phyloP scores from a whole-genome alignment of 2,888 invertebrate genomes.

The Stenurella melanura region DNA sequence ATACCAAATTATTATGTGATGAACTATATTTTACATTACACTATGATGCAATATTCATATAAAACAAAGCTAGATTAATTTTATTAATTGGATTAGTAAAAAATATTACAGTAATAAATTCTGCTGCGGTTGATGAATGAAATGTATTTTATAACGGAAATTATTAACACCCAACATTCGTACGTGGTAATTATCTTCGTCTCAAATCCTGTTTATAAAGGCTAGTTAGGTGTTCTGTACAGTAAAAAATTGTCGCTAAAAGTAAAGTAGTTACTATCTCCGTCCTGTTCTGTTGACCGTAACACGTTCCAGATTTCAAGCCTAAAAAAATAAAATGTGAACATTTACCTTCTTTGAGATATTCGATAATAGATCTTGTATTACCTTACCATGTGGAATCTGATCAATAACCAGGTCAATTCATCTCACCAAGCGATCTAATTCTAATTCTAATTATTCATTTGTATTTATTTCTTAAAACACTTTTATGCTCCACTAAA shows the following conservation, averaged over 20 bases:
- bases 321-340: slow-evolving; percentile 47
- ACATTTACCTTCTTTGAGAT: slow-evolving; percentile 43
- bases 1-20: not conserved
- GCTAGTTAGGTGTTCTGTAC: slow-evolving; percentile 30
- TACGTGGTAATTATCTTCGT: slow-evolving; percentile 29
- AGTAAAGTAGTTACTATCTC: slow-evolving; percentile 47
- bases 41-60: not conserved
- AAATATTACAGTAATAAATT: not conserved
- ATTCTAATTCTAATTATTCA: slow-evolving; percentile 64
- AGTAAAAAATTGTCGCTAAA: slow-evolving; percentile 43
- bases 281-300: slow-evolving; percentile 69
- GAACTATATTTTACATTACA: not conserved
- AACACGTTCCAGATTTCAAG: slow-evolving; percentile 68
- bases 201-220: slow-evolving; percentile 44
- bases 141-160: not conserved
- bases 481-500: slow-evolving; percentile 73
- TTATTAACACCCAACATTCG: slow-evolving; percentile 4
- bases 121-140: not conserved
- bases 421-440: slow-evolving; percentile 58
- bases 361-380: slow-evolving; percentile 44
- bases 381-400: slow-evolving; percentile 41
- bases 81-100: not conserved
- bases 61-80: not conserved
- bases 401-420: slow-evolving; percentile 63
- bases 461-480: slow-evolving; percentile 63